Evolutionary conservation across 2,888 invertebrate species (phyloP).

Genomic region (Pachydiplax longipennis): DNA sequence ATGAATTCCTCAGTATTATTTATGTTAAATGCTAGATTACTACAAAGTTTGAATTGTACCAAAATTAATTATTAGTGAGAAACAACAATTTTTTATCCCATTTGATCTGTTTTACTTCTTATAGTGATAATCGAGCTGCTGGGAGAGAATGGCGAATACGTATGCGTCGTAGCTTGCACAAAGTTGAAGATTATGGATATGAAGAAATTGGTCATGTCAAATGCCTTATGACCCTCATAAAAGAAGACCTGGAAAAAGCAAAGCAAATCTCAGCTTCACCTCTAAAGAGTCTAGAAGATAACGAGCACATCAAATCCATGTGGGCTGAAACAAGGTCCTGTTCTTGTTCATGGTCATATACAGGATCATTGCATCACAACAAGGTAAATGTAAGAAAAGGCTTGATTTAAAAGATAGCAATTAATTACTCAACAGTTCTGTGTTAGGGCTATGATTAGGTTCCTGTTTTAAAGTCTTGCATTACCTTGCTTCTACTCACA

Average conservation of each 20-base stretch:
- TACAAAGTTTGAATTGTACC: too few species aligned
- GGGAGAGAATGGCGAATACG: conserved; percentile 15
- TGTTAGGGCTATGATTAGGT: too few species aligned
- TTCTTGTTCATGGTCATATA: not conserved
- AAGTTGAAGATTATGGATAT: not conserved
- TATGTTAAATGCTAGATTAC: too few species aligned
- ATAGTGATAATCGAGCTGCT: not conserved
- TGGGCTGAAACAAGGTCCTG: not conserved
- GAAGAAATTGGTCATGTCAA: not conserved
- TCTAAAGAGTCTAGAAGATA: not conserved
- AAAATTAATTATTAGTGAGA: too few species aligned
- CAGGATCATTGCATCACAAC: not conserved
- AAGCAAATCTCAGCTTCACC: not conserved
- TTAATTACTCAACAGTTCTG: too few species aligned
- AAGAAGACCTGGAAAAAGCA: not conserved
- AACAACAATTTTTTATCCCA: too few species aligned
- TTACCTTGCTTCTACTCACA: too few species aligned
- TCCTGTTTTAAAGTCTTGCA: too few species aligned
- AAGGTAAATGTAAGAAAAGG: not conserved
- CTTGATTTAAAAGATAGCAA: too few species aligned
- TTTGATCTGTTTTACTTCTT: not conserved
- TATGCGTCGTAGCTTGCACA: not conserved
- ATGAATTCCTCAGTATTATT: too few species aligned
- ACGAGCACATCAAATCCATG: not conserved
- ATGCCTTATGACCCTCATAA: not conserved